Evolutionary conservation across 2,113 vertebrate genomes (phyloP).

Genomic region (Lepus europaeus): DNA sequence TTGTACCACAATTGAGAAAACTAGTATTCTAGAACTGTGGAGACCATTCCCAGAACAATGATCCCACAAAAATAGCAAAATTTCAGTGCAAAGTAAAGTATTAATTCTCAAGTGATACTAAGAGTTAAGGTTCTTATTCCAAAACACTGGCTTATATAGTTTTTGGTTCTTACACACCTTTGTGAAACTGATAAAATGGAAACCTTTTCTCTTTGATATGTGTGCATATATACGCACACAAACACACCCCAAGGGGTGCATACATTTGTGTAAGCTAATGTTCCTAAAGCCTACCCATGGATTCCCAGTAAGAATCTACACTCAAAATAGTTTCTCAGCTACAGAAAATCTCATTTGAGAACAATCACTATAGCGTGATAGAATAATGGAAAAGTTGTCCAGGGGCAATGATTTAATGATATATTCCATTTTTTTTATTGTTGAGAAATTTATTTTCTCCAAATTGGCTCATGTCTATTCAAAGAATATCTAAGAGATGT

Average conservation of each 20-base stretch:
- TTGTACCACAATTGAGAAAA: neutral
- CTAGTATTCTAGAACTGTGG: neutral
- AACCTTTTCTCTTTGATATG: neutral
- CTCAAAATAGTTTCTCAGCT: conserved; percentile 30
- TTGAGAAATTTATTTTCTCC: conserved; percentile 44
- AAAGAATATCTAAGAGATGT: neutral
- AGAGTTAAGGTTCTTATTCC: neutral
- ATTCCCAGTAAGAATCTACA: conserved; percentile 34
- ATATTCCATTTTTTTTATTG: neutral
- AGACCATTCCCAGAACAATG: conserved; percentile 5
- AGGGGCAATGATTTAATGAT: neutral
- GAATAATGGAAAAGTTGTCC: conserved; percentile 6
- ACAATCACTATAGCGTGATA: neutral
- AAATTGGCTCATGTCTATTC: neutral
- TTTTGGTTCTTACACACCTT: neutral
- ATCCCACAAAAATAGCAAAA: neutral
- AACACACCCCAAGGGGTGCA: neutral
- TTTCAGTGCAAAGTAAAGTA: conserved; percentile 36
- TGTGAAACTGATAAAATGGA: conserved; percentile 17
- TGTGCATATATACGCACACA: neutral
- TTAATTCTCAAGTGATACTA: neutral
- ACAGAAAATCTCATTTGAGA: conserved; percentile 38
- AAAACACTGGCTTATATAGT: neutral
- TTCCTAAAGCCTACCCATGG: neutral
- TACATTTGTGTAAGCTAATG: neutral